phyloP scores from a whole-genome alignment of 2,113 vertebrate genomes.

The Trichomycterus rosablanca region DNA sequence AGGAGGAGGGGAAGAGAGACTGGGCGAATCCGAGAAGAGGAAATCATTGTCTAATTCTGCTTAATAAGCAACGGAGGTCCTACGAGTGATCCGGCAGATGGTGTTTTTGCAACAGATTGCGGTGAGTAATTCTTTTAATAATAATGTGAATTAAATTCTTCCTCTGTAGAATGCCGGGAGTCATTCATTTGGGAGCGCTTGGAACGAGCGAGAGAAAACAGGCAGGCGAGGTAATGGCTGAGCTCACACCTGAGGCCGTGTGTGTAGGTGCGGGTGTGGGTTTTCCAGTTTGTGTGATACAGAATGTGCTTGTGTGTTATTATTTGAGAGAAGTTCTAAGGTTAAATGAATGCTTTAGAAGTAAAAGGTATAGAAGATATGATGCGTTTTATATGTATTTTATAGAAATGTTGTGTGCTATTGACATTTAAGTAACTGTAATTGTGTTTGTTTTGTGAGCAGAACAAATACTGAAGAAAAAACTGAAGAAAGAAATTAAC shows the following conservation, averaged over 20 bases:
- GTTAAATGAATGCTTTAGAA: too few species aligned
- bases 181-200: conserved; percentile 52
- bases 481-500: too few species aligned
- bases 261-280: conserved; percentile 5
- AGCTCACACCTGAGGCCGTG: conserved; percentile 53
- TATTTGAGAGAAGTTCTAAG: background rate
- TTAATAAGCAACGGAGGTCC: conserved; percentile 58
- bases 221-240: conserved; percentile 50
- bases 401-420: too few species aligned
- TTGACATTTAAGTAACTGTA: too few species aligned
- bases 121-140: conserved; percentile 60
- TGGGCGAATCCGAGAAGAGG: conserved; percentile 42
- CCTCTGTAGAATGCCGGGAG: conserved; percentile 48
- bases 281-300: conserved; percentile 7
- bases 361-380: too few species aligned
- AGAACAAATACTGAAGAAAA: too few species aligned
- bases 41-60: conserved; percentile 62
- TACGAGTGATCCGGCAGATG: conserved; percentile 57
- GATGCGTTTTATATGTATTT: too few species aligned
- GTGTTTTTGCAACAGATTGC: conserved; percentile 63
- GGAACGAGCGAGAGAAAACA: conserved; percentile 51
- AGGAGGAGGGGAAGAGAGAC: background rate
- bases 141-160: conserved; percentile 61
- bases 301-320: background rate
- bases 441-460: too few species aligned